phyloP scores from a whole-genome alignment of 2,888 invertebrate species.

The Megastigmus dorsalis region DNA sequence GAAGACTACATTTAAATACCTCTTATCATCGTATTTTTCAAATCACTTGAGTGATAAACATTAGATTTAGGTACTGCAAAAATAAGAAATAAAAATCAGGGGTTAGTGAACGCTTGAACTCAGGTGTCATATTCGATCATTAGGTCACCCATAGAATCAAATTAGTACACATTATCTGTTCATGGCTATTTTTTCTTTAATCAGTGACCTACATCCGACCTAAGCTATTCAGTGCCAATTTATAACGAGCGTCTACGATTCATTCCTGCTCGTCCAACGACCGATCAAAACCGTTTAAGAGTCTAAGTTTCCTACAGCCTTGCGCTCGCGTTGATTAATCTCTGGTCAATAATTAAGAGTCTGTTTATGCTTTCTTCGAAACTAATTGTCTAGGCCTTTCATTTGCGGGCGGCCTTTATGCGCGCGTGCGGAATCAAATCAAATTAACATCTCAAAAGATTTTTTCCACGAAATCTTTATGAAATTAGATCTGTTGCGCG shows the following conservation, averaged over 20 bases:
- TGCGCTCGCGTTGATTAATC: background rate
- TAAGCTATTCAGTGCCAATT: slow-evolving; percentile 66
- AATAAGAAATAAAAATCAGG: background rate
- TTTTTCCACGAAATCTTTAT: too few species aligned
- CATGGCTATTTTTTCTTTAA: slow-evolving; percentile 64
- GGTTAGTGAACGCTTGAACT: background rate
- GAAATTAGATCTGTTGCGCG: too few species aligned
- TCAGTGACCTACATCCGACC: slow-evolving; percentile 62
- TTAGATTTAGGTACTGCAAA: too few species aligned
- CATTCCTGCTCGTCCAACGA: slow-evolving; percentile 42
- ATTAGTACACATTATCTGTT: slow-evolving; percentile 64
- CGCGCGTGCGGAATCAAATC: too few species aligned
- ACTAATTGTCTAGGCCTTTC: slow-evolving; percentile 27
- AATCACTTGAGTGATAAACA: too few species aligned
- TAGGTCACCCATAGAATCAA: slow-evolving; percentile 51
- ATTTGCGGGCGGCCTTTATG: too few species aligned
- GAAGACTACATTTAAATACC: too few species aligned
- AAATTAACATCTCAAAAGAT: too few species aligned
- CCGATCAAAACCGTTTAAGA: slow-evolving; percentile 48
- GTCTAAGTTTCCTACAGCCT: slow-evolving; percentile 21
- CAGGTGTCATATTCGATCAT: slow-evolving; percentile 35
- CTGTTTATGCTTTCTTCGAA: slow-evolving; percentile 28
- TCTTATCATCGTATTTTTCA: too few species aligned
- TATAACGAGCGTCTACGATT: slow-evolving; percentile 53
- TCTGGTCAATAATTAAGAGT: slow-evolving; percentile 30